Conservation (phyloP, 2,797 vertebrate genomes). For the Caiman crocodilus region DNA sequence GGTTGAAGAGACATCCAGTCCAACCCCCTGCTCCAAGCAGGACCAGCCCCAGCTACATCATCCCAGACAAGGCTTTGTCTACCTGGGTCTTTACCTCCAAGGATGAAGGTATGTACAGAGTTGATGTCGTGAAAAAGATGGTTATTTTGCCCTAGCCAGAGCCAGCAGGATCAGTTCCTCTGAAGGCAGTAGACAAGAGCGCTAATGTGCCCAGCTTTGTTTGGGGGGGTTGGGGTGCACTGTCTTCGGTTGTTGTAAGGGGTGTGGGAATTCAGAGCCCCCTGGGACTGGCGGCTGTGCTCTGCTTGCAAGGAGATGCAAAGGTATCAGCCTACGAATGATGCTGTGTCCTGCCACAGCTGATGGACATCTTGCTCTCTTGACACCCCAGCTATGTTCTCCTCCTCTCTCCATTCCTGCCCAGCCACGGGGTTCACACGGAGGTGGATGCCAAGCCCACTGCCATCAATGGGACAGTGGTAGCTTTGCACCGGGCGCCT, state of each 20-base stretch:
- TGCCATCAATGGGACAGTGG: background rate
- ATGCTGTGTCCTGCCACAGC: background rate
- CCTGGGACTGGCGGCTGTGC: background rate
- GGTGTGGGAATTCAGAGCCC: background rate
- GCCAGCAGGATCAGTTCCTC: background rate
- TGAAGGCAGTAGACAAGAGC: background rate
- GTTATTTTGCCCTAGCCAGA: background rate
- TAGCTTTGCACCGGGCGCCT: background rate
- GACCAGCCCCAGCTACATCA: no score
- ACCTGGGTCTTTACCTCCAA: no score
- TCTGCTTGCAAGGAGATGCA: background rate
- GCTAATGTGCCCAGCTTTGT: background rate
- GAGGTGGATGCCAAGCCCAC: background rate
- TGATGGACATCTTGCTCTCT: background rate
- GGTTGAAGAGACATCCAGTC: no score
- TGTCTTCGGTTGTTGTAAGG: background rate
- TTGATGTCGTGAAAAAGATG: background rate
- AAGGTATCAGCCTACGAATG: background rate
- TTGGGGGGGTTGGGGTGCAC: background rate
- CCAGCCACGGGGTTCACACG: background rate
- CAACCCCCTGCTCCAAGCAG: no score
- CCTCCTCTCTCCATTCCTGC: no score
- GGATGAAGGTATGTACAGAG: no score
- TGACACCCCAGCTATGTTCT: background rate
- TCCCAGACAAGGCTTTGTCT: no score